These are phyloP conservation scores for Morpho helenor DNA, from an alignment of 2,888 invertebrate genomes.

Conservation along the genomic window DNA sequence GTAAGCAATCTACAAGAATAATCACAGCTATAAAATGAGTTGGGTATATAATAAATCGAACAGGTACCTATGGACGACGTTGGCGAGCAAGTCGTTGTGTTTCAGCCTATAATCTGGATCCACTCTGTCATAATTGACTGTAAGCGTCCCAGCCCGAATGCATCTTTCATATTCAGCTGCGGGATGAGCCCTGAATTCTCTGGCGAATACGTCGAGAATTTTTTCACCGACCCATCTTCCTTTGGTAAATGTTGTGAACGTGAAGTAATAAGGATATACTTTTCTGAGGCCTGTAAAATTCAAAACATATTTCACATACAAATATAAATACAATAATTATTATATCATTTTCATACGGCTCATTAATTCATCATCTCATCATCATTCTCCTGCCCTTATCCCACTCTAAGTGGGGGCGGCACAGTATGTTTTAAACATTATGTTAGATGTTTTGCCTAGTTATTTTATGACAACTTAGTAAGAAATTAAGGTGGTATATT, in stretches of 20 bases:
- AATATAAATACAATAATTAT: no score
- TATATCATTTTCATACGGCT: no score
- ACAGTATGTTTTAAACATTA: no score
- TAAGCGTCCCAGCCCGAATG: conserved; percentile 93
- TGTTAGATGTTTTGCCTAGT: no score
- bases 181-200: conserved; percentile 96
- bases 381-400: no score
- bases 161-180: conserved; percentile 95
- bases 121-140: conserved; percentile 95
- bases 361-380: no score
- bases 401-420: no score
- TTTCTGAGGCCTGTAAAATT: conserved; percentile 88
- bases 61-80: conserved; percentile 94
- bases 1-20: conserved; percentile 37
- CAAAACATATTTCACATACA: not conserved
- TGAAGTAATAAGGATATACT: conserved; percentile 98
- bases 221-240: conserved; percentile 97
- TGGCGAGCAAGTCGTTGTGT: conserved; percentile 95
- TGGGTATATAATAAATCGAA: conserved; percentile 15
- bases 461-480: no score
- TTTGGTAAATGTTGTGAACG: conserved; percentile 97
- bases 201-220: conserved; percentile 94
- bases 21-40: conserved; percentile 22
- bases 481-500: no score
- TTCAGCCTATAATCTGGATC: conserved; percentile 94